Percentiles rank a stretch among this genome's conserved stretches.
Conservation (phyloP, 2,113 vertebrate genomes). For the Hippocampus abdominalis region DNA sequence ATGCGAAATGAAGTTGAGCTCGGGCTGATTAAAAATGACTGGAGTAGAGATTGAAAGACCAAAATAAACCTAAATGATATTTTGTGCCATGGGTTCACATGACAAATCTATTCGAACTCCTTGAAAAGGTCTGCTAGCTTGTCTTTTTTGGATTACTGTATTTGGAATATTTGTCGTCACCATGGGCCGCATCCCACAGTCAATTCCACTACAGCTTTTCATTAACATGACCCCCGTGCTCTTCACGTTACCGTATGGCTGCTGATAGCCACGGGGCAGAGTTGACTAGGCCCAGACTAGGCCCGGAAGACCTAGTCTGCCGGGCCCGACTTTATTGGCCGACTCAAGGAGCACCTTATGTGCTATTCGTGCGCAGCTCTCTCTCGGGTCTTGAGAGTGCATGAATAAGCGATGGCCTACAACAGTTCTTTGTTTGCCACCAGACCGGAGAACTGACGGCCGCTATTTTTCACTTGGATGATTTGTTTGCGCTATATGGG, state of each 20-base stretch:
- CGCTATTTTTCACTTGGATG: constrained; percentile 31
- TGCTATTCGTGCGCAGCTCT: constrained; percentile 56
- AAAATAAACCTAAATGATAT: not conserved
- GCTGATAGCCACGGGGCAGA: not conserved
- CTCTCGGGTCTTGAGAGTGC: constrained; percentile 47
- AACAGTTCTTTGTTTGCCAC: constrained; percentile 48
- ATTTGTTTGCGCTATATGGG: constrained; percentile 22
- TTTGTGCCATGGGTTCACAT: not conserved
- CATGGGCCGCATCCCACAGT: too few species aligned
- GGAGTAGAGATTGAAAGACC: not conserved
- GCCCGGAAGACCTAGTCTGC: constrained; percentile 38
- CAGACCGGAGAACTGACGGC: constrained; percentile 46
- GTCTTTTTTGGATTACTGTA: too few species aligned
- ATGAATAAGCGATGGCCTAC: constrained; percentile 65
- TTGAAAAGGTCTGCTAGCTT: too few species aligned
- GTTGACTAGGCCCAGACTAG: too few species aligned
- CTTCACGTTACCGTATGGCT: not conserved
- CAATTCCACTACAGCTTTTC: not conserved
- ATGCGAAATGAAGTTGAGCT: too few species aligned
- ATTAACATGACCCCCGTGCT: not conserved
- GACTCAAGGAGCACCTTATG: constrained; percentile 51
- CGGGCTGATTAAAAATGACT: too few species aligned
- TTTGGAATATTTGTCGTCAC: not conserved
- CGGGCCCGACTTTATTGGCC: constrained; percentile 54
- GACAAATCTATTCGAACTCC: not conserved